Conservation (phyloP, 2,888 invertebrate genomes). For the Zele albiditarsus region DNA sequence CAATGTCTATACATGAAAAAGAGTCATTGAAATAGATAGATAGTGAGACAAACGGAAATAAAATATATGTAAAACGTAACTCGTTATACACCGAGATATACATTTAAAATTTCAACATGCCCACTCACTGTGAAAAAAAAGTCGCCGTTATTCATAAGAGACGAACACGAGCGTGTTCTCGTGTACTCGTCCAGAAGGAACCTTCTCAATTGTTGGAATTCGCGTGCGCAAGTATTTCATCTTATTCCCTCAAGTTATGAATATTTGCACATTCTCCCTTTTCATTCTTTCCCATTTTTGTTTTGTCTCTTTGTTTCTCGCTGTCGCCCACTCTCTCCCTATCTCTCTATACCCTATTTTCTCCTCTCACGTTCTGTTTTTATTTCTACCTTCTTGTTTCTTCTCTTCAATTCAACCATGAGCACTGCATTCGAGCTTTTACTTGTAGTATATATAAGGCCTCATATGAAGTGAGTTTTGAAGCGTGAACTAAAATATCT, state of each 20-base stretch:
- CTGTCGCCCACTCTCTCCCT: slow-evolving; percentile 12
- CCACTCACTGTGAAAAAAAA: slow-evolving; percentile 40
- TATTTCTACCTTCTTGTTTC: slow-evolving; percentile 40
- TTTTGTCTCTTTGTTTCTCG: slow-evolving; percentile 4
- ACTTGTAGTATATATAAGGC: neutral
- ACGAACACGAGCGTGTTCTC: neutral
- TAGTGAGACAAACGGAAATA: slow-evolving; percentile 22
- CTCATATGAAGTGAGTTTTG: neutral
- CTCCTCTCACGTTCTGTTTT: slow-evolving; percentile 8
- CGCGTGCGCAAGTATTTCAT: slow-evolving; percentile 47
- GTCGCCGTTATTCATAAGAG: slow-evolving; percentile 59
- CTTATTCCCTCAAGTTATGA: slow-evolving; percentile 17
- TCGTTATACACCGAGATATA: slow-evolving; percentile 53
- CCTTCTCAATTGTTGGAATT: slow-evolving; percentile 29
- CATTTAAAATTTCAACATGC: slow-evolving; percentile 59
- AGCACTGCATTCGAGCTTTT: neutral
- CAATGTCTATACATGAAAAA: neutral
- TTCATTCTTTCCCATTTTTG: neutral
- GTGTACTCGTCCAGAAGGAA: slow-evolving; percentile 8
- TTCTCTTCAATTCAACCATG: slow-evolving; percentile 40
- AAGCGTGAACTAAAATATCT: neutral
- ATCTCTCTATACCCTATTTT: neutral
- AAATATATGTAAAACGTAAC: slow-evolving; percentile 33
- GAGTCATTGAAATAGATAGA: slow-evolving; percentile 8
- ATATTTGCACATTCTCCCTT: slow-evolving; percentile 14